Evolutionary conservation across 2,888 invertebrate species (phyloP), one percentile per base, ranked within the genome.

Genomic region (Limulus polyphemus): DNA sequence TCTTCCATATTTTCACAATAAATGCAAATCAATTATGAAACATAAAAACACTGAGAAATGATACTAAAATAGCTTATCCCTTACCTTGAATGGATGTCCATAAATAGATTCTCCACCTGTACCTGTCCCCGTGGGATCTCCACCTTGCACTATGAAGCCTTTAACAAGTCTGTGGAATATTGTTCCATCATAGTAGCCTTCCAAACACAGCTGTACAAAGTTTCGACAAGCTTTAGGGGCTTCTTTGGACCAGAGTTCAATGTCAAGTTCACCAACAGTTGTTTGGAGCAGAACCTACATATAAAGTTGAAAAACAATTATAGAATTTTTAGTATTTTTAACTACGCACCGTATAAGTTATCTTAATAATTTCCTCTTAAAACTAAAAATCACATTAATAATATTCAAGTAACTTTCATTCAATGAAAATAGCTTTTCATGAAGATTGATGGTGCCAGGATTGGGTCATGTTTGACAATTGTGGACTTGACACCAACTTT

Each of bases 241-340:
- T 79, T 99, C 99, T 74, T 91, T 90, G 0, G 94, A 84, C 98
- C 98, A 99, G 74, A 99, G 78, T 77, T 99, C 99, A 66, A 99
- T 84, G 72, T 99, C 99, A 67, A 99, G 90, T 72, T 99, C 97
- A 9, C 99, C 99, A 0, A 88, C 90, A 51, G 90, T 83, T 4
- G 99, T 99, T 75, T 87, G 87, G 59, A 99, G 74, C 5, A 95
- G 78, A 49, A 99, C 90, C 94, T 95, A 72, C 16, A 70, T 7
- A 51, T 7, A 56, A 54, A 49, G 59, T 46, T 13, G 50, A 55
- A 57, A 16, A 32, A 7, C 32, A 32, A 32, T 32, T 32, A 32
- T 32, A 32, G 2, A 32, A 32, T 32, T 32, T 32, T 32, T 4
- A 32, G 32, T 32, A 32, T 32, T 32, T 32, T 32, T 32, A 32